Evolutionary conservation across 2,113 vertebrate species (phyloP).

Genomic region (Rhodinocichla rosea): DNA sequence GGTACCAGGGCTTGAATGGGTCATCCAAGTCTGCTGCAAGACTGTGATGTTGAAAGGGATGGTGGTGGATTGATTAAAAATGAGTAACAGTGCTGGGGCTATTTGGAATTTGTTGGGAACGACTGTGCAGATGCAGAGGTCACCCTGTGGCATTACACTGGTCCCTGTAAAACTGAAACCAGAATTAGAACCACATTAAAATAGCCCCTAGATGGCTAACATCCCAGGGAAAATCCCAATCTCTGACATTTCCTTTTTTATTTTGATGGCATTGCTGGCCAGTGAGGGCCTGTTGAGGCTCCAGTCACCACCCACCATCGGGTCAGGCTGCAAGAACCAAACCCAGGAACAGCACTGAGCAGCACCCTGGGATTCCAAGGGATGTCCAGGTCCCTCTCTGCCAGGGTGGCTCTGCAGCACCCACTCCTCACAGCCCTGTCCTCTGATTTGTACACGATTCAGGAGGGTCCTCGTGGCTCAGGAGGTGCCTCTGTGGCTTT

Average conservation of each 20-base stretch:
- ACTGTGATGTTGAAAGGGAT: background rate
- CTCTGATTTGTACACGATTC: accelerated
- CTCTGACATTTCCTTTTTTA: background rate
- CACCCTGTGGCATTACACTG: background rate
- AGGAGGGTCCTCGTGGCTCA: background rate
- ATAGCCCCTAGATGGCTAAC: background rate
- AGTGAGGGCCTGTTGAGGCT: background rate
- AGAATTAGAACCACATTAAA: background rate
- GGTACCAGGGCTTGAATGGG: background rate
- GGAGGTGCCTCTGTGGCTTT: background rate
- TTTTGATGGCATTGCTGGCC: background rate
- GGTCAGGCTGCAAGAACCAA: background rate
- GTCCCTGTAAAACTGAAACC: background rate
- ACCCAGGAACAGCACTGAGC: background rate
- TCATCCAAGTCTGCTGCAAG: background rate
- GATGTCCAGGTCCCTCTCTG: accelerated
- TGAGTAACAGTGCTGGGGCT: background rate
- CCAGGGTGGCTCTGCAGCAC: background rate
- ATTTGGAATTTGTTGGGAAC: background rate
- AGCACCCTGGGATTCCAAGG: background rate
- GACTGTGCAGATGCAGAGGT: background rate
- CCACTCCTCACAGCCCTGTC: background rate
- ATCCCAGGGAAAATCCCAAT: background rate
- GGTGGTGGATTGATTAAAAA: background rate
- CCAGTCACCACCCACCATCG: accelerated